phyloP scores from a whole-genome alignment of 2,113 vertebrate genomes.

The Epinephelus fuscoguttatus region DNA sequence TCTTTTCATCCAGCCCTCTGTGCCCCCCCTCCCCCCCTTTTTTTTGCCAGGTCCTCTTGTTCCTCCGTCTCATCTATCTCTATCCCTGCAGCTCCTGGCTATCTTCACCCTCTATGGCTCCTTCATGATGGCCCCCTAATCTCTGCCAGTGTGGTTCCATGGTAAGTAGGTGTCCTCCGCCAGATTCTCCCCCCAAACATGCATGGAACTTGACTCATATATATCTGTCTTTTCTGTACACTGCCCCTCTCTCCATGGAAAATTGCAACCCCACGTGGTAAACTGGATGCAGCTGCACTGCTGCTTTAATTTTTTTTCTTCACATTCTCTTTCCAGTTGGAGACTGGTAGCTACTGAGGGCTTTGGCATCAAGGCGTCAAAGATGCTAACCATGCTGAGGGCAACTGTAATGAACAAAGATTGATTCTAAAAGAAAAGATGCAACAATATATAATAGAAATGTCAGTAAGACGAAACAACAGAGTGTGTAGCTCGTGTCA shows the following conservation, averaged over 20 bases:
- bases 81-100: slow-evolving; percentile 77
- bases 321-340: slow-evolving; percentile 48
- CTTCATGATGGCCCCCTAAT: slow-evolving; percentile 76
- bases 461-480: slow-evolving; percentile 56
- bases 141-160: slow-evolving; percentile 69
- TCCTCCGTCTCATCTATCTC: slow-evolving; percentile 74
- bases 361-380: slow-evolving; percentile 40
- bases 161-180: slow-evolving; percentile 68
- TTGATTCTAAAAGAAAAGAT: slow-evolving; percentile 64
- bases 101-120: slow-evolving; percentile 75
- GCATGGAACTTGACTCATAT: slow-evolving; percentile 49
- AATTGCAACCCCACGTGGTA: slow-evolving; percentile 48
- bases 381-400: slow-evolving; percentile 61
- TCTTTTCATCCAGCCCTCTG: slow-evolving; percentile 76
- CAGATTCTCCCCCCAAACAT: slow-evolving; percentile 44
- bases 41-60: slow-evolving; percentile 63
- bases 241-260: slow-evolving; percentile 32
- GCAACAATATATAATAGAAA: slow-evolving; percentile 40
- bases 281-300: slow-evolving; percentile 53
- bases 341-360: slow-evolving; percentile 36
- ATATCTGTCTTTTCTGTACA: slow-evolving; percentile 35
- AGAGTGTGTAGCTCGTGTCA: slow-evolving; percentile 48
- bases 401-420: slow-evolving; percentile 40
- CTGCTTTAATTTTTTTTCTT: slow-evolving; percentile 25
- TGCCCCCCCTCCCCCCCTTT: slow-evolving; percentile 12